Conservation (phyloP, 2,797 vertebrate species). For the Brotogeris chrysoptera region DNA sequence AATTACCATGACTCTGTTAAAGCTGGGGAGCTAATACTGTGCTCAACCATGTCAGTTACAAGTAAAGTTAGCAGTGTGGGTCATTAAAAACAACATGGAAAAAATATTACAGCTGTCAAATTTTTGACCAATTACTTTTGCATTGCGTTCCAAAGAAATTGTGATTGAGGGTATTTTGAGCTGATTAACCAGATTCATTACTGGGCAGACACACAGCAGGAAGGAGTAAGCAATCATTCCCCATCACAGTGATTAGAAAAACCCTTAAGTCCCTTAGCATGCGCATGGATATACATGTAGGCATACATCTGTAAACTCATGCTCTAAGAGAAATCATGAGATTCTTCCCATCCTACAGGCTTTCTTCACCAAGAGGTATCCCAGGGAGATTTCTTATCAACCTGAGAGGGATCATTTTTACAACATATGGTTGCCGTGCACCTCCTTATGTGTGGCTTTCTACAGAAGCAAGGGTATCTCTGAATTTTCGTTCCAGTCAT, state of each 20-base stretch:
- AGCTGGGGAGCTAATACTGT: background rate
- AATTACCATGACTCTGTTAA: constrained; percentile 13
- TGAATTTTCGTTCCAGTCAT: background rate
- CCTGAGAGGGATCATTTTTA: background rate
- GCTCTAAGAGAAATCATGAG: background rate
- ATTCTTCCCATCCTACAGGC: background rate
- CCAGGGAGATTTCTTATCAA: background rate
- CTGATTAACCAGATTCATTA: background rate
- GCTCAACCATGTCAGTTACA: background rate
- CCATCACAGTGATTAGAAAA: background rate
- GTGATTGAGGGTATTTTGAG: background rate
- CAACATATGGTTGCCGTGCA: rapidly evolving
- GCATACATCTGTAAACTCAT: background rate
- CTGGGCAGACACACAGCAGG: background rate
- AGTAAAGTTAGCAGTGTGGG: background rate
- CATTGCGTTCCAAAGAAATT: background rate
- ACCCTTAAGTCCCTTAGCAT: background rate
- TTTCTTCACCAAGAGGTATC: background rate
- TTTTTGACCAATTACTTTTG: background rate
- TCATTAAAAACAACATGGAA: background rate
- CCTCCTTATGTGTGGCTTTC: background rate
- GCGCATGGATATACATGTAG: background rate
- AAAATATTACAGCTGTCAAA: background rate
- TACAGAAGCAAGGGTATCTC: background rate
- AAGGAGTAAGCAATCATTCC: background rate